A percentile compares a stretch with the other conserved stretches of the same genome.
Conservation (phyloP, 2,113 vertebrate species). For the Tetrao urogallus region DNA sequence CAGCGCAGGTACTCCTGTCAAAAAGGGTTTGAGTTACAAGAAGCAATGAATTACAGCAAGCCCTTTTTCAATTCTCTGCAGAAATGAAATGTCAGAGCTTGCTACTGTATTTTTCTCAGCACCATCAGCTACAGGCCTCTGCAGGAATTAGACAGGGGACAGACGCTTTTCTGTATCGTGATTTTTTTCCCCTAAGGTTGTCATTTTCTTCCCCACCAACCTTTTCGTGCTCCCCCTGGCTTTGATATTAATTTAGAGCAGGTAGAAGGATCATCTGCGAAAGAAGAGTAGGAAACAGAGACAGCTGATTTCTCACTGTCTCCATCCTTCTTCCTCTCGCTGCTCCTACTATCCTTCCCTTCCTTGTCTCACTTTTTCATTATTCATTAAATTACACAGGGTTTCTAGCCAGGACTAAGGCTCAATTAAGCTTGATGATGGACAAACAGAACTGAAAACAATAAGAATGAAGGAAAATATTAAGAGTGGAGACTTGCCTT, state of each 20-base stretch:
- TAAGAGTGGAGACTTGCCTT: neutral
- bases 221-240: conserved; percentile 52
- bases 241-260: conserved; percentile 72
- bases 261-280: conserved; percentile 48
- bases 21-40: conserved; percentile 76
- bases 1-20: conserved; percentile 70
- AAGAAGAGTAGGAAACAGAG: conserved; percentile 28
- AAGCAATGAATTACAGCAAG: conserved; percentile 76
- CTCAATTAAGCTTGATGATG: neutral
- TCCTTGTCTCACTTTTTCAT: neutral
- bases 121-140: conserved; percentile 71
- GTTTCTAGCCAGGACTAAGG: neutral
- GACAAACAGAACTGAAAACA: neutral
- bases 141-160: conserved; percentile 73
- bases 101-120: conserved; percentile 73
- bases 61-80: conserved; percentile 75
- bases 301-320: conserved; percentile 38
- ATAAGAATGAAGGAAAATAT: neutral
- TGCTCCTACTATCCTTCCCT: neutral
- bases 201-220: neutral
- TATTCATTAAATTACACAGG: neutral
- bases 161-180: conserved; percentile 64
- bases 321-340: conserved; percentile 29
- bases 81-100: conserved; percentile 78
- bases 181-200: conserved; percentile 61